Base-by-base conservation (phyloP, 2,113 vertebrate genomes). In the Muntiacus muntjak region DNA sequence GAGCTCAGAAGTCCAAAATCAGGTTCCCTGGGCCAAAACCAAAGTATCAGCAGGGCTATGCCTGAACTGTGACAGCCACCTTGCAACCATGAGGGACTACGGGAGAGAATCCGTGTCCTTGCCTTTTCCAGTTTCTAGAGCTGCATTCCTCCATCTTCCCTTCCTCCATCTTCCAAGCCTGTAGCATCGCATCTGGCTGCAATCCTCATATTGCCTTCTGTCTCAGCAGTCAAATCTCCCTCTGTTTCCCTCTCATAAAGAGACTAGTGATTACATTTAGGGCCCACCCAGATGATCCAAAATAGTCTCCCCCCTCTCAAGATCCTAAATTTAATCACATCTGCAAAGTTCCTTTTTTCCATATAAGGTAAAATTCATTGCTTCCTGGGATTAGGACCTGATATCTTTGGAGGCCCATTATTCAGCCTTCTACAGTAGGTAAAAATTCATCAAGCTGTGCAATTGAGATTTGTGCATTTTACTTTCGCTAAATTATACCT, bases 181-280 rank as follows among this genome's bases (percentile, higher is more conserved):
- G 23, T 40, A 45, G 8, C 19, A 58, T 28, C 82, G 15, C 50
- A 84, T 81, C 79, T 84, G 84, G 40, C 36, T 93, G 89, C 50
- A 12, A 60, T 52, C 78, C 67, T 97, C 78, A 55, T 33, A 82
- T 36, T 91, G 28, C 88, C 86, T 94, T 71, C 33, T 96, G 50
- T 71, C 54, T 91, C 64, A 81, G 7, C 40, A 67, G 85, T 90
- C 57, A 87, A 95, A 55, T 90, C 45, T 90, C 62, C 25, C 36
- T 86, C 82, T 91, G 71, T 43, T 58, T 58, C 25, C n/a, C 45
- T 74, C 67, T 91, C 64, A 91, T 95, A 95, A 96, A 79, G 16
- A 95, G 12, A 90, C 58, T 94, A 79, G 62, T 85, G 85, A 94
- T 87, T 54, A 86, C n/a, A 93, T 83, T 96, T 97, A 95, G 81